Conservation (phyloP, 1,140 invertebrate species). For the Leptinotarsa undecemlineata region DNA sequence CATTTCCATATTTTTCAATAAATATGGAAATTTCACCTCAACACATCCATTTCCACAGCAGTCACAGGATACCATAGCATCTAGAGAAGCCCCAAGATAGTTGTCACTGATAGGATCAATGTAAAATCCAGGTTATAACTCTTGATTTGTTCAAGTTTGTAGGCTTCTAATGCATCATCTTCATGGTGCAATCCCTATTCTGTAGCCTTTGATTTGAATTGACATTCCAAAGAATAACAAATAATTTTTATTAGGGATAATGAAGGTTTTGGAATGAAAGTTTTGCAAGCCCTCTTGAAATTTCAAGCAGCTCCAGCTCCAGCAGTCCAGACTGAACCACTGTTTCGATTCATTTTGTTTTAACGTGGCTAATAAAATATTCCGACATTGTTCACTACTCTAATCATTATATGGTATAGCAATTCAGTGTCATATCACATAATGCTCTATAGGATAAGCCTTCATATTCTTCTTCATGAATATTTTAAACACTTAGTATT, state of each 20-base stretch:
- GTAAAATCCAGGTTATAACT: neutral
- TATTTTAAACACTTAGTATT: neutral
- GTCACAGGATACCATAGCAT: constrained; percentile 3
- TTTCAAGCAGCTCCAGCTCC: constrained; percentile 11
- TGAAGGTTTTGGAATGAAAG: neutral
- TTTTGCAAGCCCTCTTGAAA: constrained; percentile 8
- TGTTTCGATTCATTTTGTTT: neutral
- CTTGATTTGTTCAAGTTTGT: neutral
- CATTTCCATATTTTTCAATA: too few species aligned
- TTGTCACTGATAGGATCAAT: constrained; percentile 10
- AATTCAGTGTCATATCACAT: neutral
- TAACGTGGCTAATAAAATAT: neutral
- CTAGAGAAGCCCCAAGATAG: constrained; percentile 1
- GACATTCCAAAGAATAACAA: constrained; percentile 10
- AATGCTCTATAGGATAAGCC: neutral
- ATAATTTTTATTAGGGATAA: constrained; percentile 19
- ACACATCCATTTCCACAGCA: neutral
- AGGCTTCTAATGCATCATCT: neutral
- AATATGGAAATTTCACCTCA: neutral
- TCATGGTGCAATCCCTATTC: constrained; percentile 13
- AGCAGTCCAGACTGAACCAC: constrained; percentile 8
- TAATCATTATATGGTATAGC: too few species aligned
- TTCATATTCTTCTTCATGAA: constrained; percentile 2
- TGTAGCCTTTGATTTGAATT: constrained; percentile 4
- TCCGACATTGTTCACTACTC: neutral